phyloP scores from a whole-genome alignment of 2,888 invertebrate genomes.

The Ashinkailepas kermadecensis region DNA sequence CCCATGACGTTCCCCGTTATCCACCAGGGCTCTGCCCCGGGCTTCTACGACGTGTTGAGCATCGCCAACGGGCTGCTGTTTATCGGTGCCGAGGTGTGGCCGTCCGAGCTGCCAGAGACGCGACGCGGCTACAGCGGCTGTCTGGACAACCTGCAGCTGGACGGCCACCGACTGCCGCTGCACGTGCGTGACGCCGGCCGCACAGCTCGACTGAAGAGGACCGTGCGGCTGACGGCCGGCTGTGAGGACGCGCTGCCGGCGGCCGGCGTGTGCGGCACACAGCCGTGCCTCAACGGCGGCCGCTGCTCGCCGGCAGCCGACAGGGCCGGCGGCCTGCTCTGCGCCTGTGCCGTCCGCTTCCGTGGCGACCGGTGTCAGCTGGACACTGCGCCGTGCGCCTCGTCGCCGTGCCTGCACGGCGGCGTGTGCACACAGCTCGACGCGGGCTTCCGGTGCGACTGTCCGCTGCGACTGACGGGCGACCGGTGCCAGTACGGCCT shows the following conservation, averaged over 20 bases:
- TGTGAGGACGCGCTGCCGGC: slow-evolving; percentile 46
- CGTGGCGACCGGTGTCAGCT: slow-evolving; percentile 73
- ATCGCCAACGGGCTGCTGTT: slow-evolving; percentile 73
- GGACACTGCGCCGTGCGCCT: slow-evolving; percentile 79
- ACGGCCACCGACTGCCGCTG: slow-evolving; percentile 64
- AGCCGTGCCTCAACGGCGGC: slow-evolving; percentile 71
- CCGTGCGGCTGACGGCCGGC: slow-evolving; percentile 37
- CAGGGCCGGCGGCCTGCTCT: slow-evolving; percentile 51
- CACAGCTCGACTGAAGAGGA: slow-evolving; percentile 41
- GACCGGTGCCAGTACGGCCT: slow-evolving; percentile 73
- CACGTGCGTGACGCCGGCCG: slow-evolving; percentile 58
- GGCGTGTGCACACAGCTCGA: slow-evolving; percentile 46
- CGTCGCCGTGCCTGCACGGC: slow-evolving; percentile 76
- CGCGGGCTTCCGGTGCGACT: slow-evolving; percentile 68
- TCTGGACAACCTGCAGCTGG: slow-evolving; percentile 75
- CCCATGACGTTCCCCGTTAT: slow-evolving; percentile 56
- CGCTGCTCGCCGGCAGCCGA: slow-evolving; percentile 52
- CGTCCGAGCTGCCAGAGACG: slow-evolving; percentile 51
- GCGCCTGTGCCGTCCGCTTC: slow-evolving; percentile 69
- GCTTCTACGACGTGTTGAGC: slow-evolving; percentile 73
- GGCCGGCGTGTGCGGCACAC: slow-evolving; percentile 62
- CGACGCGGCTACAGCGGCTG: slow-evolving; percentile 84
- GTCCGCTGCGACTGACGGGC: slow-evolving; percentile 48
- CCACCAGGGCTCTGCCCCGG: slow-evolving; percentile 60
- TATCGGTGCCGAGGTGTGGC: slow-evolving; percentile 67